A percentile compares a stretch with the other conserved stretches of the same genome.
Evolutionary conservation across 2,797 vertebrate species (phyloP).

Genomic region (Chiloscyllium punctatum): DNA sequence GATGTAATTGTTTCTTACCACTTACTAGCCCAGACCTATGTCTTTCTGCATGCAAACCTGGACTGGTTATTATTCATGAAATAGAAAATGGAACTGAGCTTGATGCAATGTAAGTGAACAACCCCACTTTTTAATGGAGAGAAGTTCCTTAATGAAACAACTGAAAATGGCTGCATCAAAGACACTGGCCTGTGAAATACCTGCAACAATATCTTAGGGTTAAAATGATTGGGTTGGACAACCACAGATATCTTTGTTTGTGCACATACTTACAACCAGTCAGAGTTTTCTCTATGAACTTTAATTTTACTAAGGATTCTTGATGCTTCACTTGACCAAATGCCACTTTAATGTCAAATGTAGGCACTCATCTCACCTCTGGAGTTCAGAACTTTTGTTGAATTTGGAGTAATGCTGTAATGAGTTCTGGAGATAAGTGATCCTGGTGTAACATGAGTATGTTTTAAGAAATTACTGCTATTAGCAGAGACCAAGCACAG

Average conservation of each 20-base stretch:
- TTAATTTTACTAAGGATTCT: background rate
- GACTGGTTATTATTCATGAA: background rate
- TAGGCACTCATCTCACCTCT: background rate
- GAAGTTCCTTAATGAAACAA: background rate
- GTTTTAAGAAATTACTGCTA: background rate
- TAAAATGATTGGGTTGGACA: background rate
- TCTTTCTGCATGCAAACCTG: background rate
- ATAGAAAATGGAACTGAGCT: background rate
- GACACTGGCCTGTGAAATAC: background rate
- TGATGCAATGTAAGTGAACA: background rate
- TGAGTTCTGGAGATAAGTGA: background rate
- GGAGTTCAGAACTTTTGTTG: background rate
- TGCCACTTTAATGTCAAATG: background rate
- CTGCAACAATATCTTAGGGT: background rate
- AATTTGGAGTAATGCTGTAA: background rate
- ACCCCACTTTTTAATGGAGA: background rate
- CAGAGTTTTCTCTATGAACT: background rate
- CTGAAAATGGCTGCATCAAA: background rate
- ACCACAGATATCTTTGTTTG: background rate
- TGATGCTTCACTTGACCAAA: background rate
- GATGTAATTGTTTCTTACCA: background rate
- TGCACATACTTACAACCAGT: background rate
- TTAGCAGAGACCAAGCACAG: background rate
- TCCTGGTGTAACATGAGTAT: background rate
- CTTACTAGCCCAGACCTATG: background rate